Conservation (phyloP, 64 coral and sea anemone species). For the Acropora tenuis region DNA sequence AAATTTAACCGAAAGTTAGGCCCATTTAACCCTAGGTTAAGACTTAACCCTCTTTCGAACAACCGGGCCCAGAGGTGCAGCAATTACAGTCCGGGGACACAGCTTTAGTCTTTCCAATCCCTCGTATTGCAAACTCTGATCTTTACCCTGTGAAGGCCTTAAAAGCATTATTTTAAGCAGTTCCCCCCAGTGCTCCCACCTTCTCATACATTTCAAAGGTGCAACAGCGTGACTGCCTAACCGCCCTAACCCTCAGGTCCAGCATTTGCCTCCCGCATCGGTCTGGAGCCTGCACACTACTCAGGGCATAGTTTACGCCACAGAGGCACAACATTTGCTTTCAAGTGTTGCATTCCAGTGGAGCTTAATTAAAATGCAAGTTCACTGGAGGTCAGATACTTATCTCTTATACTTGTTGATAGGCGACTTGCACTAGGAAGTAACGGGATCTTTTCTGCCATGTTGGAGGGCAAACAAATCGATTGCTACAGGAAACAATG, state of each 20-base stretch:
- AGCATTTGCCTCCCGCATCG: background rate
- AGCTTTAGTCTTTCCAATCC: constrained; percentile 8
- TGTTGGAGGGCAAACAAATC: no score
- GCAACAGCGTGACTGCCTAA: background rate
- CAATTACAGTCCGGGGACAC: constrained; percentile 4
- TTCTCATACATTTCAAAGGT: background rate
- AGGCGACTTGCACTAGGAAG: no score
- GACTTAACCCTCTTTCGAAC: no score
- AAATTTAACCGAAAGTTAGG: no score
- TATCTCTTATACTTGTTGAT: background rate
- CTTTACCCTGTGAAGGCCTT: background rate
- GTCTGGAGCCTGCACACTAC: background rate
- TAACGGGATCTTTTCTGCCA: no score
- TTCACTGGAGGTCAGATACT: background rate
- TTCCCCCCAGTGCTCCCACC: background rate
- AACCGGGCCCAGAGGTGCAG: background rate
- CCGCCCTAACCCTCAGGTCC: background rate
- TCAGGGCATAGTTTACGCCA: constrained; percentile 36
- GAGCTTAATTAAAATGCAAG: background rate
- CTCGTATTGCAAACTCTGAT: background rate
- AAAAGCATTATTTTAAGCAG: background rate
- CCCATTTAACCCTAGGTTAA: no score
- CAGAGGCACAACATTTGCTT: background rate
- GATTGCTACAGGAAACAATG: no score
- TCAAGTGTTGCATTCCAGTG: background rate